Percentiles rank a stretch among this genome's conserved stretches.
These are phyloP conservation scores for Benitochromis conjunctus DNA, from an alignment of 2,113 vertebrate genomes.

Conservation along the genomic window DNA sequence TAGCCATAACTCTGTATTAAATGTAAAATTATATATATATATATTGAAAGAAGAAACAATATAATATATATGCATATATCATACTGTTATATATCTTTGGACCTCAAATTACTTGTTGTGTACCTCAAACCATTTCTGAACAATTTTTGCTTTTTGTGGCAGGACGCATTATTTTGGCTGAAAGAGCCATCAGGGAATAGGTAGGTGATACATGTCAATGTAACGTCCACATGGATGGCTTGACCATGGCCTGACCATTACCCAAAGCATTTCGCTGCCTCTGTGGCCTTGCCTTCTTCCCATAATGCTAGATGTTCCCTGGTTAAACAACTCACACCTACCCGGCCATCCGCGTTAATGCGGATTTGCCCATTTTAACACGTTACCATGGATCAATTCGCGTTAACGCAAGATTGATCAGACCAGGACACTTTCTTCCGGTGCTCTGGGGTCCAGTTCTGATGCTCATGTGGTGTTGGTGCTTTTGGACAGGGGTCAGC, in stretches of 20 bases:
- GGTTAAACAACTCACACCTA: fast-evolving
- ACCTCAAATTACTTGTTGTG: not conserved
- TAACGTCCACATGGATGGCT: not conserved
- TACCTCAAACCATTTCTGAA: not conserved
- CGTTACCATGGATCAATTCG: no score
- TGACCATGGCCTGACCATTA: not conserved
- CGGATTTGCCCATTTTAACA: no score
- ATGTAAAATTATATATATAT: no score
- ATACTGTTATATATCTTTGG: not conserved
- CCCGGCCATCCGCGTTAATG: no score
- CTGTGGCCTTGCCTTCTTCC: not conserved
- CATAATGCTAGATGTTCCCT: not conserved
- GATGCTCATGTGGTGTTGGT: not conserved
- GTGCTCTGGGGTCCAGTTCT: not conserved
- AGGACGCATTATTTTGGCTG: not conserved
- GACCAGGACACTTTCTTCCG: not conserved
- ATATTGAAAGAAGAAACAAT: no score
- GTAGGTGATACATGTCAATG: not conserved
- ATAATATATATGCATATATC: no score
- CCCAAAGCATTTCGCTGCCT: not conserved
- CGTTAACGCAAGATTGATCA: not conserved
- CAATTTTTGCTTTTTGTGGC: not conserved
- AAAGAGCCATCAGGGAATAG: not conserved
- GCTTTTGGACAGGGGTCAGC: not conserved
- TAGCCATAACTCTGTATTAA: no score